Evolutionary conservation across 1,140 invertebrate genomes (phyloP).

Genomic region (Aricia agestis): DNA sequence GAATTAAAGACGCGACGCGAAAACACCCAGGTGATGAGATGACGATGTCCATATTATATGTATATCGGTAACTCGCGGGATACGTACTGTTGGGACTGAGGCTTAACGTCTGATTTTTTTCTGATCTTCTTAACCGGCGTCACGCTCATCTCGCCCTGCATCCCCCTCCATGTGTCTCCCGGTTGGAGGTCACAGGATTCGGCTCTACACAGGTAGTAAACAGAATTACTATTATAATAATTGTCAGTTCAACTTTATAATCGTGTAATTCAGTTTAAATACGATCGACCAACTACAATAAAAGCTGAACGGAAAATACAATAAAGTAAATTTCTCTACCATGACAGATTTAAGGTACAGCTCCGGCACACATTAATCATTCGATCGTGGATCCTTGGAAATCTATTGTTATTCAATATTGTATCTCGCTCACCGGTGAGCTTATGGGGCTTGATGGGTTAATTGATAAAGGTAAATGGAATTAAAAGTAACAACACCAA

Average conservation of each 20-base stretch:
- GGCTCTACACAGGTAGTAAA: conserved; percentile 79
- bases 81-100: conserved; percentile 88
- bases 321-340: background rate
- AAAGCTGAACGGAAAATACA: background rate
- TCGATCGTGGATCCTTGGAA: too few species aligned
- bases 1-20: conserved; percentile 4
- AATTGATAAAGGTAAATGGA: background rate
- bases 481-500: background rate
- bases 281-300: background rate
- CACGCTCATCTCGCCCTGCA: conserved; percentile 91
- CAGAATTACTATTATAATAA: conserved; percentile 55
- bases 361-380: background rate
- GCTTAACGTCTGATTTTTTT: conserved; percentile 89
- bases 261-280: background rate
- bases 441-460: too few species aligned
- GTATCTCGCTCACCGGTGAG: too few species aligned
- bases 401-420: too few species aligned
- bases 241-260: conserved; percentile 32
- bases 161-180: conserved; percentile 80
- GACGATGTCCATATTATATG: conserved; percentile 36
- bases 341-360: background rate
- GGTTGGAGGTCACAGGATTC: conserved; percentile 88
- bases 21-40: conserved; percentile 21
- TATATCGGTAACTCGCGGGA: conserved; percentile 43
- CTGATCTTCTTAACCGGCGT: conserved; percentile 86